These are phyloP conservation scores for Megalops cyprinoides DNA, from an alignment of 2,797 vertebrate species.

Conservation along the genomic window DNA sequence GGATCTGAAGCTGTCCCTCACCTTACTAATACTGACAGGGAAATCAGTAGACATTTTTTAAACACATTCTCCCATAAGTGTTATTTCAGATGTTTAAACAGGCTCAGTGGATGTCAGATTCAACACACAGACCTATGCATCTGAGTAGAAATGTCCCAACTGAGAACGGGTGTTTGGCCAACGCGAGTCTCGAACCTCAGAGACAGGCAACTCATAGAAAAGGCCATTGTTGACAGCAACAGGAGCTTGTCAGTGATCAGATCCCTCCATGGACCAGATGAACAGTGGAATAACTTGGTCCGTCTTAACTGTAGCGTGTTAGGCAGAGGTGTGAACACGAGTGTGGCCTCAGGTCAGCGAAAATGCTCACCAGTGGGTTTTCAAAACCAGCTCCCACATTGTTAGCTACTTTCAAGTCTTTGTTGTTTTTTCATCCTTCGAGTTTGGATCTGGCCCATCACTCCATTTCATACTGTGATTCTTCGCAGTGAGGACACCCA, in stretches of 20 bases:
- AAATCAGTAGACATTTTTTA: background rate
- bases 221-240: background rate
- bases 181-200: background rate
- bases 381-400: background rate
- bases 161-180: background rate
- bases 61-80: background rate
- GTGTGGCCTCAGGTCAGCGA: background rate
- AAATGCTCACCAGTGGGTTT: background rate
- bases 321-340: background rate
- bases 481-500: background rate
- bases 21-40: background rate
- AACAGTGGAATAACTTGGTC: constrained; percentile 31
- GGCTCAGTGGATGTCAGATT: too few relatives aligned
- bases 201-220: background rate
- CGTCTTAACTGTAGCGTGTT: background rate
- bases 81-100: background rate
- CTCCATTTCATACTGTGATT: background rate
- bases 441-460: background rate
- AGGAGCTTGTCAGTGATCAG: background rate
- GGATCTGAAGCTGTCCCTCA: background rate
- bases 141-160: too few relatives aligned
- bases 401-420: background rate
- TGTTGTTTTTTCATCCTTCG: background rate
- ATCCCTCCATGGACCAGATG: background rate
- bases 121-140: background rate